Base-by-base conservation (phyloP, 2,113 vertebrate genomes). In the Rhegmatorhina hoffmannsi region DNA sequence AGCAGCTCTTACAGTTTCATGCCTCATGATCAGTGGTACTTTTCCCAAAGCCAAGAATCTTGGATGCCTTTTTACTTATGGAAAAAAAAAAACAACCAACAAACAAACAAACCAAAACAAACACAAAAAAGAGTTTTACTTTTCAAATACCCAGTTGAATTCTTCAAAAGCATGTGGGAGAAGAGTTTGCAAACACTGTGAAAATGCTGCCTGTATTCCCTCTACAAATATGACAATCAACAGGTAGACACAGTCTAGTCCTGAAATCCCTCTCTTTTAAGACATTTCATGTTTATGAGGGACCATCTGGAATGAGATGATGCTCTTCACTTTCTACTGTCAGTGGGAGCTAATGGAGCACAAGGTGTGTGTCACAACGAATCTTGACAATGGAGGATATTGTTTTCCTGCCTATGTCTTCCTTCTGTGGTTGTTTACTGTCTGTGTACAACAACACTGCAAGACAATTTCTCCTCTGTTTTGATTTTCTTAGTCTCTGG, bases 301-400 rank as follows among this genome's bases (percentile, higher is more conserved):
- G 20, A 40, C 29, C 11, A 53, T 7, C 31, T 63, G 34, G 26
- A 58, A 6, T 43, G 13, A 59, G 46, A 29, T 44, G 25, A 15
- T 46, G 44, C 29, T 46, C 16, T 53, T 64, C 4, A 3, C 19
- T 46, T 85, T 47, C 20, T 53, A 1, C 13, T 34, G 46, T 58
- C 46, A 52, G 3, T 52, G 24, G 46, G 11, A 73, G 43, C 19
- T 83, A 34, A 47, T 34, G 29, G 62, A 47, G 26, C 28, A 38
- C 50, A 72, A 19, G 5, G 33, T 44, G 44, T 52, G 19, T 44
- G 19, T 33, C 56, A 29, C 44, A 59, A 11, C 3, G 50, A 58
- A 52, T 58, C 33, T 70, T 0, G 1, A 14, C 34, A 73, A 18
- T 0, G 0, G 36, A 25, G 34, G 36, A 44, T 43, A 58, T 19